phyloP scores from a whole-genome alignment of 2,113 vertebrate species.

The Chrysochloris asiatica region DNA sequence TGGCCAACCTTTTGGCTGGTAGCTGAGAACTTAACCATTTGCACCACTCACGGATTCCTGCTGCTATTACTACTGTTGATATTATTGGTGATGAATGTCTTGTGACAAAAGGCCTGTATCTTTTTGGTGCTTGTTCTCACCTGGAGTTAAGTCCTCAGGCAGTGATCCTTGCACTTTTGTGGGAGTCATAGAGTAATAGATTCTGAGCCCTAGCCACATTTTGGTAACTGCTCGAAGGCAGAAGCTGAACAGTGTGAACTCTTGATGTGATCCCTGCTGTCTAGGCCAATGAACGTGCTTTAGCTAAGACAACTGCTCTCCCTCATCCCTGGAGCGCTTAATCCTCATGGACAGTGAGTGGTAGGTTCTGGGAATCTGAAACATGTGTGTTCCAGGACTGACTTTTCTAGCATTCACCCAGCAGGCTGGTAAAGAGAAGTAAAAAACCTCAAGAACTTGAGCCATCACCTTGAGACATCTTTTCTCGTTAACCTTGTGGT shows the following conservation, averaged over 20 bases:
- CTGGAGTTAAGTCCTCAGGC: background rate
- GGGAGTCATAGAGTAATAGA: background rate
- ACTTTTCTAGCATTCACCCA: background rate
- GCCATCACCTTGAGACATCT: background rate
- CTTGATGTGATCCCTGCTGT: background rate
- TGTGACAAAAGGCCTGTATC: background rate
- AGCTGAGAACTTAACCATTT: background rate
- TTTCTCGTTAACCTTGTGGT: background rate
- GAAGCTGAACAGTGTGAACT: background rate
- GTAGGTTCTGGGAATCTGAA: background rate
- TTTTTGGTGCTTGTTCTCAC: background rate
- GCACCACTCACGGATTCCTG: background rate
- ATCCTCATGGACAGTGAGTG: background rate
- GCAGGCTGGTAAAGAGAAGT: background rate
- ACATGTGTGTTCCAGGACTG: background rate
- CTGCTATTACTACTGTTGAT: background rate
- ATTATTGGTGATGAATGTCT: background rate
- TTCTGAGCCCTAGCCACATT: background rate
- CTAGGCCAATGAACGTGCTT: too few relatives aligned
- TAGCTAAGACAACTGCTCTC: background rate
- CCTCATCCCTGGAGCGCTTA: too few relatives aligned
- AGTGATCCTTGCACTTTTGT: background rate
- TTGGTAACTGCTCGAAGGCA: background rate
- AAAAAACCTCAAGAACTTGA: background rate
- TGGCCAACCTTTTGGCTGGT: background rate